Conservation (phyloP, 1,140 invertebrate species). For the Radopholus similis region DNA sequence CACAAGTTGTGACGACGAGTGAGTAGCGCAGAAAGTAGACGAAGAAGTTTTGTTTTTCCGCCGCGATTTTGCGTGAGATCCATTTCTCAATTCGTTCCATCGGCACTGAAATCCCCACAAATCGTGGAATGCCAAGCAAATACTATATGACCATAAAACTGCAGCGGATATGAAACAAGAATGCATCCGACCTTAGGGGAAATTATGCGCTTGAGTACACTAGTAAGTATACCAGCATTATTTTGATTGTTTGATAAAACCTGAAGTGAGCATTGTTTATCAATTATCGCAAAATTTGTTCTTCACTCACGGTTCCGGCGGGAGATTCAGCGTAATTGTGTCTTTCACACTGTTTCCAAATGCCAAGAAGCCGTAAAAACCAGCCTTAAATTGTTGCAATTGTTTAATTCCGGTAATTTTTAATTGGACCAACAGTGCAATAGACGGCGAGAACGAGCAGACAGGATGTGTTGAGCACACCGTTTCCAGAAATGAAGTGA, state of each 20-base stretch:
- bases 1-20: constrained; percentile 49
- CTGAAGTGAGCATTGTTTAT: constrained; percentile 26
- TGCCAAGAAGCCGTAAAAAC: constrained; percentile 59
- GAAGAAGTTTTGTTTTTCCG: constrained; percentile 41
- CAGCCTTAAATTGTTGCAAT: constrained; percentile 21
- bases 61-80: constrained; percentile 51
- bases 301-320: constrained; percentile 20
- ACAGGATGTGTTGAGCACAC: constrained; percentile 53
- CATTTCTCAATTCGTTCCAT: constrained; percentile 56
- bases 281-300: neutral
- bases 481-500: constrained; percentile 53
- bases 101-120: constrained; percentile 39
- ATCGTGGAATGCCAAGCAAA: neutral
- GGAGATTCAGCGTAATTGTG: constrained; percentile 55
- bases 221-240: constrained; percentile 38
- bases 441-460: constrained; percentile 46
- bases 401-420: too few relatives aligned
- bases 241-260: constrained; percentile 53
- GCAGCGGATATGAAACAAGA: constrained; percentile 52
- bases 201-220: neutral
- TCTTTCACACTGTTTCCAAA: constrained; percentile 59
- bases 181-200: constrained; percentile 36
- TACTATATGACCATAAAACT: constrained; percentile 38
- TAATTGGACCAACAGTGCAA: constrained; percentile 15
- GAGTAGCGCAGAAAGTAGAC: constrained; percentile 48